Evolutionary conservation across 1,140 invertebrate genomes (phyloP).

Genomic region (Bombyx mandarina): DNA sequence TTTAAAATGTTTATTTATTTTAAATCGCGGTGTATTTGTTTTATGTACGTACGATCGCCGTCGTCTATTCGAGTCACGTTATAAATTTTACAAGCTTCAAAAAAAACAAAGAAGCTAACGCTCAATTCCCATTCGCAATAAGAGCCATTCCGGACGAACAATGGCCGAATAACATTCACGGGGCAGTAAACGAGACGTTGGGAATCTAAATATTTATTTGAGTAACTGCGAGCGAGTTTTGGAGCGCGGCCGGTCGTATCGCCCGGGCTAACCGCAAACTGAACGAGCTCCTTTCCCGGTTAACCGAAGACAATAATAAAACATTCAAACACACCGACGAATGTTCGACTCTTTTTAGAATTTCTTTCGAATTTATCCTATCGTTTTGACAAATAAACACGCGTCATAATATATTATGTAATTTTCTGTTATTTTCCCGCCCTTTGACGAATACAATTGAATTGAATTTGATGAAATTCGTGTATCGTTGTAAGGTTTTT

Average conservation of each 20-base stretch:
- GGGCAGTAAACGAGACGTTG: slow-evolving; percentile 21
- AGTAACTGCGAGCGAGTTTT: slow-evolving; percentile 18
- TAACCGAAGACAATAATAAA: slow-evolving; percentile 23
- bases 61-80: slow-evolving; percentile 10
- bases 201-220: slow-evolving; percentile 37
- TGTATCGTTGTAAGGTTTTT: too few relatives aligned
- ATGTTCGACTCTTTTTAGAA: too few relatives aligned
- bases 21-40: too few relatives aligned
- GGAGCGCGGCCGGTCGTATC: slow-evolving; percentile 17
- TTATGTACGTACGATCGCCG: neutral
- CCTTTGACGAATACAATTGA: too few relatives aligned
- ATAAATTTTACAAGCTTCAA: slow-evolving; percentile 26
- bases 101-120: slow-evolving; percentile 20
- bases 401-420: too few relatives aligned
- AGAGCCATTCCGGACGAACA: slow-evolving; percentile 20
- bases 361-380: too few relatives aligned
- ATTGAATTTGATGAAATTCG: too few relatives aligned
- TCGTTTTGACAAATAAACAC: too few relatives aligned
- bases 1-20: too few relatives aligned
- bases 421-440: too few relatives aligned
- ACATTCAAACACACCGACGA: slow-evolving; percentile 17
- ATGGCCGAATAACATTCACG: slow-evolving; percentile 26
- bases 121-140: slow-evolving; percentile 17
- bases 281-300: slow-evolving; percentile 20
- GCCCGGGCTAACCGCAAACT: slow-evolving; percentile 23